These are phyloP conservation scores for Nomia melanderi DNA, from an alignment of 1,140 invertebrate genomes.

Conservation along the genomic window DNA sequence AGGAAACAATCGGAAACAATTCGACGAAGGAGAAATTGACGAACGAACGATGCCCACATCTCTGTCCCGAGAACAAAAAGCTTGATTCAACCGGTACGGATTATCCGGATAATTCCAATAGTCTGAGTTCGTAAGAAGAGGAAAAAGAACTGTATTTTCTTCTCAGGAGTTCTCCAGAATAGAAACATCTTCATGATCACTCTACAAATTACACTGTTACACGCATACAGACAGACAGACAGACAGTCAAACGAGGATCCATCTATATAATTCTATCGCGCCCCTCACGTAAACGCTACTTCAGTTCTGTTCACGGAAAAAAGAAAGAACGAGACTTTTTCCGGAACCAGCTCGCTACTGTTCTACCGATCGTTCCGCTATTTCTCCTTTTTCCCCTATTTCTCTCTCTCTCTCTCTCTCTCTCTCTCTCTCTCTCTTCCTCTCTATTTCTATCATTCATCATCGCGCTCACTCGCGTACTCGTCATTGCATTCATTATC, in stretches of 20 bases:
- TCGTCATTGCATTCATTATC: not conserved
- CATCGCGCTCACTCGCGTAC: not conserved
- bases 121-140: slow-evolving; percentile 37
- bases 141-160: slow-evolving; percentile 50
- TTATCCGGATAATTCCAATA: slow-evolving; percentile 38
- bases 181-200: slow-evolving; percentile 9
- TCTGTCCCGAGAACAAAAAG: not conserved
- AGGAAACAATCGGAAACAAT: no score
- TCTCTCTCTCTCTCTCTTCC: no score
- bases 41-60: not conserved
- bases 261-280: slow-evolving; percentile 11
- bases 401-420: no score
- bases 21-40: not conserved
- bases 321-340: not conserved
- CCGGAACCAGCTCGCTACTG: slow-evolving; percentile 52
- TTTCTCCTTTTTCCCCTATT: not conserved
- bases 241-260: not conserved
- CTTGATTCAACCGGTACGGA: no score
- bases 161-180: slow-evolving; percentile 4
- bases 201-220: slow-evolving; percentile 37
- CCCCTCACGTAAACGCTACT: slow-evolving; percentile 52
- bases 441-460: not conserved
- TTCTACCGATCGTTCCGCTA: slow-evolving; percentile 6
- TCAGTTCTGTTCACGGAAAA: slow-evolving; percentile 61
- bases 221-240: not conserved